These are phyloP conservation scores for Danio choprae DNA, from an alignment of 2,797 vertebrate species.

Conservation along the genomic window DNA sequence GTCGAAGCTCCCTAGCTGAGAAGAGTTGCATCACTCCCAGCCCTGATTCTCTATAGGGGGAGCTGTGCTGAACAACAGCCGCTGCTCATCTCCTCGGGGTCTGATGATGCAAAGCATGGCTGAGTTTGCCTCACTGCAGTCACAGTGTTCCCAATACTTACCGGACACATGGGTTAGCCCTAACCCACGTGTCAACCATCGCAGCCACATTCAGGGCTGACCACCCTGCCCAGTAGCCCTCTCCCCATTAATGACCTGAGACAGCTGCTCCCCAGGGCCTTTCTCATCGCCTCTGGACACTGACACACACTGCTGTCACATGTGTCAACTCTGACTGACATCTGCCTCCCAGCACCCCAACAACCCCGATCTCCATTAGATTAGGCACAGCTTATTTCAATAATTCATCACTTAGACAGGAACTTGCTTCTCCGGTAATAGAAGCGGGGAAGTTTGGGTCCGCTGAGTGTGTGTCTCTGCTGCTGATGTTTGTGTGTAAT, in stretches of 20 bases:
- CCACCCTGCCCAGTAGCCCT: slow-evolving; percentile 45
- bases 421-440: slow-evolving; percentile 32
- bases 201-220: slow-evolving; percentile 26
- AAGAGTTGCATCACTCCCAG: slow-evolving; percentile 63
- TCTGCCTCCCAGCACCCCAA: slow-evolving; percentile 54
- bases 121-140: slow-evolving; percentile 60
- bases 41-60: slow-evolving; percentile 59
- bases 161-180: slow-evolving; percentile 20
- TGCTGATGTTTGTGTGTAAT: slow-evolving; percentile 5
- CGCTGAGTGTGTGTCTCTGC: slow-evolving; percentile 2
- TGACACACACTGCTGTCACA: slow-evolving; percentile 57
- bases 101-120: slow-evolving; percentile 66
- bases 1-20: slow-evolving; percentile 47
- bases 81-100: slow-evolving; percentile 60
- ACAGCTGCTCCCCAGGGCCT: slow-evolving; percentile 51
- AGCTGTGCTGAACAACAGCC: slow-evolving; percentile 61
- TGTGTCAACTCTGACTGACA: slow-evolving; percentile 59
- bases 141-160: slow-evolving; percentile 21
- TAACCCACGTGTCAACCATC: slow-evolving; percentile 37
- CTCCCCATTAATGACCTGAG: slow-evolving; percentile 58
- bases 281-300: slow-evolving; percentile 48
- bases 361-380: slow-evolving; percentile 45
- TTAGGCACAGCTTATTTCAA: slow-evolving; percentile 59
- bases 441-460: slow-evolving; percentile 10
- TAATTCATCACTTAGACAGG: slow-evolving; percentile 57